Evolutionary conservation across 2,888 invertebrate species (phyloP).

Genomic region (Holacanthella duospinosa): DNA sequence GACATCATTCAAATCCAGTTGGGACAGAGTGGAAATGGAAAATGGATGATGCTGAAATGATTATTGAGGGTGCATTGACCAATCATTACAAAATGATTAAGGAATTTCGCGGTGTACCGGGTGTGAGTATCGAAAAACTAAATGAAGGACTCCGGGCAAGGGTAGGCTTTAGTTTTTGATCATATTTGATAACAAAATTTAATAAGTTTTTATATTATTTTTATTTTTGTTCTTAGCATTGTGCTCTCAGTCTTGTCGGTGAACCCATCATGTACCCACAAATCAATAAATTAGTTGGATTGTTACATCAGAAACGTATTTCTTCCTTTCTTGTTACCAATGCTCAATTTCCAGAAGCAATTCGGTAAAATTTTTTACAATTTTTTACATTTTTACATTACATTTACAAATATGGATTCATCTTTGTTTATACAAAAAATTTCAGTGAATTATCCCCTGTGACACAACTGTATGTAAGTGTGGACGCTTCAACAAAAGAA

Average conservation of each 20-base stretch:
- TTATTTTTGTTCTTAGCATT: slow-evolving; percentile 42
- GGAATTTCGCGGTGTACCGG: slow-evolving; percentile 47
- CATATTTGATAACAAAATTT: slow-evolving; percentile 3
- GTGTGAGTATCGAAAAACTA: slow-evolving; percentile 46
- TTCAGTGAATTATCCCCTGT: slow-evolving; percentile 43
- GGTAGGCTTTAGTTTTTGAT: background rate
- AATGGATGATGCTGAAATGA: slow-evolving; percentile 47
- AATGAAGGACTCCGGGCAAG: slow-evolving; percentile 45
- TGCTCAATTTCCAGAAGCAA: slow-evolving; percentile 52
- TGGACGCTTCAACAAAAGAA: slow-evolving; percentile 50
- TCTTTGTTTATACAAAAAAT: background rate
- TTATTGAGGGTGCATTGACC: slow-evolving; percentile 47
- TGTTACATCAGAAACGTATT: slow-evolving; percentile 46
- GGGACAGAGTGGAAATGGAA: slow-evolving; percentile 54
- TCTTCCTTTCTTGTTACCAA: slow-evolving; percentile 52
- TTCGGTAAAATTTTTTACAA: slow-evolving; percentile 40
- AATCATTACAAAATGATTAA: slow-evolving; percentile 49
- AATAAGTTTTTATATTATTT: slow-evolving; percentile 2
- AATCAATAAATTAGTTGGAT: slow-evolving; percentile 46
- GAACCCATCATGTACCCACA: slow-evolving; percentile 54
- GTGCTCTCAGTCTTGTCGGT: slow-evolving; percentile 51
- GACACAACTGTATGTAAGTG: slow-evolving; percentile 51
- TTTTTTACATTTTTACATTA: background rate
- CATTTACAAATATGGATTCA: background rate
- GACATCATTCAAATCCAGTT: slow-evolving; percentile 47